Evolutionary conservation across 2,797 vertebrate genomes (phyloP).

Genomic region (Chelidonichthys spinosus): DNA sequence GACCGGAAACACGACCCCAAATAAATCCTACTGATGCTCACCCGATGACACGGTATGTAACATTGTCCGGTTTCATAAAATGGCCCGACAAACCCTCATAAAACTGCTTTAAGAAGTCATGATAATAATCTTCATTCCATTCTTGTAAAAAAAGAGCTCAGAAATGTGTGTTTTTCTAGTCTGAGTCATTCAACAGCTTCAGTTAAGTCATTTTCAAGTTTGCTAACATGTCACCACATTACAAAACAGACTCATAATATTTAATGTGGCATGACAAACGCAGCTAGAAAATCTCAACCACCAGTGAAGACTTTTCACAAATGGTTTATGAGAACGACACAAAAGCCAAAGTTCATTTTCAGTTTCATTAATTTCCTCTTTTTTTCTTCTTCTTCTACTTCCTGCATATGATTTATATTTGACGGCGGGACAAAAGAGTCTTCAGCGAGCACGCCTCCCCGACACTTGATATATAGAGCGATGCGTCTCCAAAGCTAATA

Average conservation of each 20-base stretch:
- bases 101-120: background rate
- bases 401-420: conserved; percentile 60
- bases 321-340: conserved; percentile 34
- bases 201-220: background rate
- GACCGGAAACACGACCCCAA: background rate
- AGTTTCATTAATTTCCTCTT: conserved; percentile 63
- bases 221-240: background rate
- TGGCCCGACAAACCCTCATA: background rate
- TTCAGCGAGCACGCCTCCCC: conserved; percentile 36
- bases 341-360: conserved; percentile 65
- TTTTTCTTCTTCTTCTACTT: conserved; percentile 11
- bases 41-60: background rate
- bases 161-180: background rate
- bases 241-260: conserved; percentile 10
- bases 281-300: conserved; percentile 18
- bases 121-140: background rate
- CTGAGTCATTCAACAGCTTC: background rate
- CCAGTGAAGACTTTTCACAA: conserved; percentile 1
- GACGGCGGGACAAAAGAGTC: conserved; percentile 52
- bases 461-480: conserved; percentile 67
- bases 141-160: background rate
- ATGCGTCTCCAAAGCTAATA: conserved; percentile 75
- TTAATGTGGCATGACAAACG: conserved; percentile 31
- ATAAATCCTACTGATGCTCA: background rate
- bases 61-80: background rate